Evolutionary conservation across 2,888 invertebrate species (phyloP), one percentile per base, ranked within the genome.

Genomic region (Platycnemis pennipes): DNA sequence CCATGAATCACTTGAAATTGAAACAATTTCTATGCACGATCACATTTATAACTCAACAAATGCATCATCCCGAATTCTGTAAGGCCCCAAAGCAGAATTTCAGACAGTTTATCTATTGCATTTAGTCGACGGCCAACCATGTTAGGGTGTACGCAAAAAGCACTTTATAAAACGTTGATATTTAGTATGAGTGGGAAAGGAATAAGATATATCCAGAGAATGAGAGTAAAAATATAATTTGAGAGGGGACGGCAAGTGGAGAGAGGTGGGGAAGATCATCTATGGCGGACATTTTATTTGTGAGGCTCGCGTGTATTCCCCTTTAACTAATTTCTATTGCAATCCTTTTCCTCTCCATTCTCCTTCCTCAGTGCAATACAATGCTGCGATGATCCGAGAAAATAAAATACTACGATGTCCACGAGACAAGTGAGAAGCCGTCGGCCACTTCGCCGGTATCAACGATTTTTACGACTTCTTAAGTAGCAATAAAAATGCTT

Each of bases 401-500:
- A 77, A 77, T 37, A 77, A 77, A 77, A 37, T 77, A 0, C 77
- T 37, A 1, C 5, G 63, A 26, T 16, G 37, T 31, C 77, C 77
- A 37, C 77, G 16, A 31, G 37, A 2, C 77, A 77, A 77, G 77
- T 77, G 77, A 77, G 77, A 77, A 77, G 77, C 77, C 77, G 16
- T 4, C 77, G 77, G 37, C 77, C 31, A 37, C 13, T 31, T 77
- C 37, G 77, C 13, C 13, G 31, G 77, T 77, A 77, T 77, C 77
- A 77, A 77, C 77, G 77, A 77, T 37, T 77, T 77, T 77, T 77
- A 77, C 77, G 77, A 77, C 77, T 37, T 37, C 77, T 77, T 77
- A 77, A 77, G 77, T 13, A 37, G 77, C 37, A 31, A 77, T 77
- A 77, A 77, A 77, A 77, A 77, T 77, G 77, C 77, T 77, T 77